Conservation (phyloP, 2,888 invertebrate genomes). For the Plutella xylostella region DNA sequence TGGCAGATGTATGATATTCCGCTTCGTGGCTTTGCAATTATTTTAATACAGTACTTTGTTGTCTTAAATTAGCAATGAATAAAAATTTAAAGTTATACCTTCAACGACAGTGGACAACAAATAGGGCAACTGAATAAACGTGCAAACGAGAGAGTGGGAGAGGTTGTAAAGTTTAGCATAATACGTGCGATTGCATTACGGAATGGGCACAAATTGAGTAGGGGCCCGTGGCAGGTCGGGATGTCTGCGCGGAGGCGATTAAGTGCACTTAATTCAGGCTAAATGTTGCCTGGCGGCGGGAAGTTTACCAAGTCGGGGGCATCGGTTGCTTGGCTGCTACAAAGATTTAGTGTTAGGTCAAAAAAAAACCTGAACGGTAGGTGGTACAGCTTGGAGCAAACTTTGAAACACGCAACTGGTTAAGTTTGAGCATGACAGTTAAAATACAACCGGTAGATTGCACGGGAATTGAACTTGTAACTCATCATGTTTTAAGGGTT, state of each 20-base stretch:
- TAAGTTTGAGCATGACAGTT: background rate
- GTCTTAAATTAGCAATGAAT: too few species aligned
- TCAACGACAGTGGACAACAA: too few species aligned
- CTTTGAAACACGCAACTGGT: background rate
- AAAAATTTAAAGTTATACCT: too few species aligned
- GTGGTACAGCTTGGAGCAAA: background rate
- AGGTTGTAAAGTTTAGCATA: too few species aligned
- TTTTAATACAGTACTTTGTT: too few species aligned
- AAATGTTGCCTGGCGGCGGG: conserved; percentile 51
- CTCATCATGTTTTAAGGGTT: too few species aligned
- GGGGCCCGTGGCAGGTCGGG: conserved; percentile 33
- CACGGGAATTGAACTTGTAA: background rate
- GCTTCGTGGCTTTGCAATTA: too few species aligned
- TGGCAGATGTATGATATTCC: conserved; percentile 25
- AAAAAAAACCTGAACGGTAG: background rate
- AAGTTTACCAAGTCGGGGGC: conserved; percentile 26
- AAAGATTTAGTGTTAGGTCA: background rate
- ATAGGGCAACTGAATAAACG: too few species aligned
- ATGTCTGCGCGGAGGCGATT: conserved; percentile 44
- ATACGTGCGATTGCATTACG: background rate
- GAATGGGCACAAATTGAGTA: conserved; percentile 31
- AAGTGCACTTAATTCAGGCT: conserved; percentile 60
- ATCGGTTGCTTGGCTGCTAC: background rate
- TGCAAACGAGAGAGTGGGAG: too few species aligned
- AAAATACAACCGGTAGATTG: background rate